phyloP scores from a whole-genome alignment of 2,888 invertebrate species.

The Blomia tropicalis region DNA sequence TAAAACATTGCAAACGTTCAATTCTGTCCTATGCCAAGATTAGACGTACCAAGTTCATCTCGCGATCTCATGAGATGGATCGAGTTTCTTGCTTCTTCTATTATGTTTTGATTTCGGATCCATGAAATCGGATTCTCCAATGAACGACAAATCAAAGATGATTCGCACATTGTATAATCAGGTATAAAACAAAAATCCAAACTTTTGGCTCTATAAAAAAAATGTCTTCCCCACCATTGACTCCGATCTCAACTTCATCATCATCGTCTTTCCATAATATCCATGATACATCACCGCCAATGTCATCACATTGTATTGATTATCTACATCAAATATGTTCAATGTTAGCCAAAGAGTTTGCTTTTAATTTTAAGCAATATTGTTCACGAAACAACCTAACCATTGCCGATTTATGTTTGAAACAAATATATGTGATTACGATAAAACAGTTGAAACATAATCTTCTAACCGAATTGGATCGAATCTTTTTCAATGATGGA shows the following conservation, averaged over 20 bases:
- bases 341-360: slow-evolving; percentile 15
- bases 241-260: no score
- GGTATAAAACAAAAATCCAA: background rate
- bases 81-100: no score
- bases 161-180: background rate
- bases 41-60: no score
- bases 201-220: no score
- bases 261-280: no score
- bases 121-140: background rate
- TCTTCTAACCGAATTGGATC: background rate
- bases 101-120: no score
- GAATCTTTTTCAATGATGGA: background rate
- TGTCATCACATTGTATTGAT: background rate
- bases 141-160: background rate
- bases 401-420: background rate
- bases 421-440: background rate
- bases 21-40: no score
- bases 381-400: background rate
- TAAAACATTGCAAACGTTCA: no score
- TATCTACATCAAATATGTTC: background rate
- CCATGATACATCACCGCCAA: no score
- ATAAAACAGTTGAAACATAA: slow-evolving; percentile 4
- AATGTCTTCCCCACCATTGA: no score
- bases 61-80: no score
- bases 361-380: background rate